phyloP scores from a whole-genome alignment of 2,113 vertebrate species.

The Chunga burmeisteri region DNA sequence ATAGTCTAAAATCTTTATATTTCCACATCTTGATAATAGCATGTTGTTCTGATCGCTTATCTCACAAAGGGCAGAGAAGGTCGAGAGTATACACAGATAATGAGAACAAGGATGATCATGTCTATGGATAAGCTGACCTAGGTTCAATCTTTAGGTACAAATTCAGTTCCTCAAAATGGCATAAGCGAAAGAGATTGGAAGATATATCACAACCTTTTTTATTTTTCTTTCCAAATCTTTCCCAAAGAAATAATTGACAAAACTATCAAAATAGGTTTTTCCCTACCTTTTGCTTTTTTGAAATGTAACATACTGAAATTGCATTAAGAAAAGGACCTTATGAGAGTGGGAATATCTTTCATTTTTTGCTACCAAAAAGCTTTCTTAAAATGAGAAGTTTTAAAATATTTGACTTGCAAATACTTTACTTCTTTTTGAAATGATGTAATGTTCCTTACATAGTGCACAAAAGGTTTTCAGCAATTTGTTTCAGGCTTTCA shows the following conservation, averaged over 20 bases:
- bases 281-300: background rate
- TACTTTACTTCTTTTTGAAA: background rate
- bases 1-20: background rate
- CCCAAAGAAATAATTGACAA: background rate
- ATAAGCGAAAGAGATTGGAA: background rate
- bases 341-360: background rate
- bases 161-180: background rate
- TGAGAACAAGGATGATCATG: background rate
- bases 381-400: background rate
- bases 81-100: background rate
- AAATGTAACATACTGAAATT: background rate
- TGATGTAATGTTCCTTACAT: background rate
- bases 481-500: background rate
- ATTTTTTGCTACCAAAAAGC: background rate
- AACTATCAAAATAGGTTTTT: background rate
- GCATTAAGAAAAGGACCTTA: background rate
- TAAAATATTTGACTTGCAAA: slow-evolving; percentile 10
- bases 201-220: background rate
- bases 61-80: background rate
- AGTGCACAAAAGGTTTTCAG: background rate
- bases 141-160: background rate
- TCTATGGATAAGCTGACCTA: background rate
- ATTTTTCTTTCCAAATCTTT: background rate
- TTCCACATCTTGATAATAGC: background rate
- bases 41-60: background rate